phyloP scores from a whole-genome alignment of 2,113 vertebrate genomes.

The Alexandromys fortis region DNA sequence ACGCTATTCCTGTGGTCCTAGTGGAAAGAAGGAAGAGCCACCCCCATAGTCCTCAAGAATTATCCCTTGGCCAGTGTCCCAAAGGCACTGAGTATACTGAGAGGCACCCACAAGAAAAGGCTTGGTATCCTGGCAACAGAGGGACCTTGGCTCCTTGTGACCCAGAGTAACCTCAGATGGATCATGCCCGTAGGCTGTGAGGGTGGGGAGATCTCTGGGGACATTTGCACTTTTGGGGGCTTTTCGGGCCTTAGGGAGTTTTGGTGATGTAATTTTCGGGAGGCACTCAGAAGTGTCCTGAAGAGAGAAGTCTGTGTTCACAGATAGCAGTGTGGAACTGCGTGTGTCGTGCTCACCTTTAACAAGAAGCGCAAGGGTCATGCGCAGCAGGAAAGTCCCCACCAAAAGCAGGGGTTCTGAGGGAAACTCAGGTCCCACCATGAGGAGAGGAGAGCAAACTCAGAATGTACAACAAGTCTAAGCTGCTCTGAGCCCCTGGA shows the following conservation, averaged over 20 bases:
- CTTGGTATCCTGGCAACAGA: fast-evolving
- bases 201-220: background rate
- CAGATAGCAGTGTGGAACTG: background rate
- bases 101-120: background rate
- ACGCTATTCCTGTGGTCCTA: fast-evolving
- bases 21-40: too few relatives aligned
- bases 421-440: background rate
- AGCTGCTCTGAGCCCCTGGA: background rate
- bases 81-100: background rate
- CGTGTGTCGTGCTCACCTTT: background rate
- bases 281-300: conserved; percentile 21
- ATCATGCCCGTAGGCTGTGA: background rate
- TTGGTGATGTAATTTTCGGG: background rate
- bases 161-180: background rate
- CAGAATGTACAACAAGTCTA: background rate
- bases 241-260: background rate
- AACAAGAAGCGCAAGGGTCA: background rate
- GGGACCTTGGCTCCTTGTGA: background rate
- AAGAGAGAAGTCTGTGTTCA: background rate
- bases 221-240: background rate
- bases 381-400: background rate
- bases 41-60: background rate
- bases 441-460: background rate
- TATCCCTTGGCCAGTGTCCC: fast-evolving
- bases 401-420: background rate